Percentiles rank a stretch among this genome's conserved stretches.
These are phyloP conservation scores for Pelvicachromis taeniatus DNA, from an alignment of 2,113 vertebrate species.

Conservation along the genomic window DNA sequence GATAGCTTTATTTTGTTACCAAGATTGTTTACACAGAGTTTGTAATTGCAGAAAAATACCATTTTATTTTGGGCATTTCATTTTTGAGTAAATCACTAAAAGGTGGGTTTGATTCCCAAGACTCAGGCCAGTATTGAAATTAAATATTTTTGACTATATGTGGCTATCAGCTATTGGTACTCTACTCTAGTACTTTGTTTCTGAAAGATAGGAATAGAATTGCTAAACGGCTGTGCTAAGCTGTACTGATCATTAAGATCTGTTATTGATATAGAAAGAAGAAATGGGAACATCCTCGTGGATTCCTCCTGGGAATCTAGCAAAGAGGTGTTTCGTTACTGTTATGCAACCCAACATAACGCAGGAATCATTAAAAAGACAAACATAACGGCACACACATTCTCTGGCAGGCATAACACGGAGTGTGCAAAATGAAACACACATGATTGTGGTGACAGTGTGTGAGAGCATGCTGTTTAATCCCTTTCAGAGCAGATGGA, in stretches of 20 bases:
- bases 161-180: too few species aligned
- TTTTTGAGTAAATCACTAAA: not conserved
- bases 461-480: not conserved
- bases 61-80: too few species aligned
- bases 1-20: too few species aligned
- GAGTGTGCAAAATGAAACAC: not conserved
- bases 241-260: not conserved
- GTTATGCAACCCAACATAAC: not conserved
- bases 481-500: conserved; percentile 4
- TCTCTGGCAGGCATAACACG: not conserved
- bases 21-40: too few species aligned
- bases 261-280: not conserved
- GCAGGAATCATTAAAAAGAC: not conserved
- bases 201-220: not conserved
- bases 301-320: not conserved
- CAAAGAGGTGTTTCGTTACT: not conserved
- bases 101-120: not conserved
- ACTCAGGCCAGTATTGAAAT: not conserved
- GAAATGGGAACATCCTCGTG: not conserved
- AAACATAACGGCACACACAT: not conserved
- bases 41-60: too few species aligned
- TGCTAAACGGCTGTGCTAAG: not conserved
- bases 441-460: not conserved
- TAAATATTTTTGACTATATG: not conserved
- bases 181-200: not conserved